Evolutionary conservation across 2,113 vertebrate species (phyloP), one percentile per base, ranked within the genome.

Genomic region (Thamnaconus septentrionalis): DNA sequence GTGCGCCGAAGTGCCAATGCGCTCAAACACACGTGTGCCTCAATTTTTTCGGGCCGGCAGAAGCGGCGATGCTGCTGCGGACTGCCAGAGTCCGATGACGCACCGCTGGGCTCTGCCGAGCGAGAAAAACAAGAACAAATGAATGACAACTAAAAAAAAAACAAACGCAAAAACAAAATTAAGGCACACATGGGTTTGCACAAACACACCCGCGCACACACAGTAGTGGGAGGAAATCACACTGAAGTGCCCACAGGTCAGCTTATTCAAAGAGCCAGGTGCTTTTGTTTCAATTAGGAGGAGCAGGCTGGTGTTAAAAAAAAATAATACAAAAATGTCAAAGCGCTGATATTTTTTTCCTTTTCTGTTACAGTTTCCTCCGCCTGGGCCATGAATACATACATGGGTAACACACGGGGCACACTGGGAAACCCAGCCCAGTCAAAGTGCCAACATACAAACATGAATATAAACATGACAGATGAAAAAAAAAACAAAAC

Each of bases 371-470:
- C 46, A 78, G 57, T 63, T 45, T 75, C 78, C 73, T 73, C 65
- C 63, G 71, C 60, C 18, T 31, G 18, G 18, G 70, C 59, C 64
- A 69, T 61, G 18, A 31, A 80, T 62, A 73, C n/a, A 78, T n/a
- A 67, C 59, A 44, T 77, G 76, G 74, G 67, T 31, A 31, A 31
- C 18, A 31, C 18, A 31, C 18, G 18, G 18, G 18, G 18, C 71
- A 62, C 84, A 87, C 87, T 74, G 76, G 89, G 88, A 89, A 31
- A 90, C 88, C 91, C 90, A 91, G 91, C 91, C 91, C 88, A 87
- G 87, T 79, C 83, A 73, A 40, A 84, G 71, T 49, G 68, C 52
- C 56, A 66, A 79, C 69, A 71, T 55, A 77, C 46, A 66, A 31
- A 31, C 18, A 31, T 2, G 18, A 31, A 31, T 31, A 31, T 31